Evolutionary conservation across 2,888 invertebrate species (phyloP), one percentile per base, ranked within the genome.

Genomic region (Hypselothyrea guttata): DNA sequence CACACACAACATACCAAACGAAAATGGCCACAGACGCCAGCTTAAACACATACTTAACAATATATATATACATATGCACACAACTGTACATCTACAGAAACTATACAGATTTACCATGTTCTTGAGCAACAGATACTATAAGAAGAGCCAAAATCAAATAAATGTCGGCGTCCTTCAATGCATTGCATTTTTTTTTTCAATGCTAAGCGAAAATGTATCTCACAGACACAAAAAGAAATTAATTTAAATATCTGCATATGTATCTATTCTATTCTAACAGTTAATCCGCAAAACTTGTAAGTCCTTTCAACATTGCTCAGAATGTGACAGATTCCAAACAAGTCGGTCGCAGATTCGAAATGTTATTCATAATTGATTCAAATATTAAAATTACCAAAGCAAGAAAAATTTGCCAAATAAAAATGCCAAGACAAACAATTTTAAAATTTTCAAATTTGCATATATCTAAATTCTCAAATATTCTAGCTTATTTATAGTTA

Each of bases 121-220:
- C 35, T 47, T 49, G 27, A 54, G 31, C n/a, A 8, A 5, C 28
- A 70, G 71, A 58, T 58, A 73, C 49, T 61, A n/a, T n/a, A 53
- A 64, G 57, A 69, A 67, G 65, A 56, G 61, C 59, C 82, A 71
- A 73, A 22, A 72, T 71, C 67, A 67, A 77, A 82, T 78, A 69
- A 74, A 77, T 60, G 69, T 65, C 65, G 73, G 67, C 86, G 84
- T 71, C 84, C 84, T 86, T 84, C 84, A 76, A 57, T 38, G 67
- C 73, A 71, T 74, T 83, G 71, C 75, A 76, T 75, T 66, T 72
- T 72, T 83, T 71, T 77, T 77, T 86, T 86, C 84, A 84, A 84
- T 78, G 86, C 73, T 78, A 70, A 66, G 40, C 46, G 16, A 55
- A 16, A 55, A 71, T 63, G 40, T 60, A 60, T 77, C 62, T 63